Base-by-base conservation (phyloP, 2,113 vertebrate genomes). In the Stomatorhinus ivindoensis region DNA sequence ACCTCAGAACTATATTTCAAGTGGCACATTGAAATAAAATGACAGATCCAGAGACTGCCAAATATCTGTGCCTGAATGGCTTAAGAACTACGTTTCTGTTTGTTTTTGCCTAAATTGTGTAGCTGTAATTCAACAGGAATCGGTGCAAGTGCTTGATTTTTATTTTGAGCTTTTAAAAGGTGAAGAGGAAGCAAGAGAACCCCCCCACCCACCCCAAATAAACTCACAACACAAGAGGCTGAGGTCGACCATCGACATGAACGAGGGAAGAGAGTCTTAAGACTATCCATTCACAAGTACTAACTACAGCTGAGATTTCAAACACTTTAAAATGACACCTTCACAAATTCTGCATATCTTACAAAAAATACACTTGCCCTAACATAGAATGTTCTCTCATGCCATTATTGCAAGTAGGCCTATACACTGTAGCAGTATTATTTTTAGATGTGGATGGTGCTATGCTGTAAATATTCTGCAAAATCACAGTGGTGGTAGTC, bases 401-500 rank as follows among this genome's bases (percentile, higher is more conserved):
- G 89, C 89, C 89, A 76, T 76, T 90, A 53, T 87, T 90, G 89
- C 85, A 80, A 53, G 47, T 44, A 84, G 39, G 55, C 42, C 39
- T 82, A 84, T 80, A 87, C 8, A 82, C 51, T 48, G 27, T 15
- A 87, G 89, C 85, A 87, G 35, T 76, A 86, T 86, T 39, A 87
- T 65, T 51, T 50, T 89, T 35, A 46, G 47, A 47, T 61, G 31
- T 35, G 69, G 24, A 53, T 50, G 84, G 6, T 50, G 84, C 89
- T 73, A 42, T 86, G 58, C 24, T 89, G 83, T 73, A 39, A 89
- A 84, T 17, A 89, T 31, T 86, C 82, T 65, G 83, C 53, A 69
- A 90, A 69, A 87, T 90, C 89, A 90, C 89, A 90, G 89, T 80
- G 89, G 31, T 90, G 65, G 61, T 61, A 90, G 46, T 46, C 51